These are phyloP conservation scores for Ranitomeya variabilis DNA, from an alignment of 2,113 vertebrate genomes.

Conservation along the genomic window DNA sequence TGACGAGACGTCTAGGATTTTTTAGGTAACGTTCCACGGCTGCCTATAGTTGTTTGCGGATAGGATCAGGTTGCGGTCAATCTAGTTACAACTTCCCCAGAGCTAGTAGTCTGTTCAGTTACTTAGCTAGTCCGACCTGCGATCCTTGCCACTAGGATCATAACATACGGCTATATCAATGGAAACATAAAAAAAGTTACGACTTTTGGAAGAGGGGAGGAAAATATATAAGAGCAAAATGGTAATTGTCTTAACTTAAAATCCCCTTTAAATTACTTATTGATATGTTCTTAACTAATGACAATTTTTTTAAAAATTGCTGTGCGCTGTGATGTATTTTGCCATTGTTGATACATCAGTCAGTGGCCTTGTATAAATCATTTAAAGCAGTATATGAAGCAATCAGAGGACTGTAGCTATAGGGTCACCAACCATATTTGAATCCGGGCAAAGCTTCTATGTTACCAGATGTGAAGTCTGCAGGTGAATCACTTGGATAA, in stretches of 20 bases:
- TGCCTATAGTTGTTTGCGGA: too few species aligned
- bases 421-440: conserved; percentile 35
- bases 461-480: conserved; percentile 49
- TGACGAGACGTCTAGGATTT: too few species aligned
- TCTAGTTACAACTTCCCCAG: too few species aligned
- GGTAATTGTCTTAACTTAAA: background rate
- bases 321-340: background rate
- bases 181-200: too few species aligned
- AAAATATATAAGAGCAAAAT: too few species aligned
- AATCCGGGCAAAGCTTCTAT: conserved; percentile 23
- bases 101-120: too few species aligned
- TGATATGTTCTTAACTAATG: background rate
- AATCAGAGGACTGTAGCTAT: conserved; percentile 11
- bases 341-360: background rate
- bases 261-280: background rate
- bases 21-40: too few species aligned
- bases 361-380: conserved; percentile 27
- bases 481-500: conserved; percentile 58
- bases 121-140: too few species aligned
- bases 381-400: conserved; percentile 43
- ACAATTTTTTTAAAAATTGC: background rate
- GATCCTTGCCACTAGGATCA: too few species aligned
- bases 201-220: too few species aligned
- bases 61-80: too few species aligned
- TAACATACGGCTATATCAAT: too few species aligned